phyloP scores from a whole-genome alignment of 2,888 invertebrate species.

The Shargacucullia verbasci region DNA sequence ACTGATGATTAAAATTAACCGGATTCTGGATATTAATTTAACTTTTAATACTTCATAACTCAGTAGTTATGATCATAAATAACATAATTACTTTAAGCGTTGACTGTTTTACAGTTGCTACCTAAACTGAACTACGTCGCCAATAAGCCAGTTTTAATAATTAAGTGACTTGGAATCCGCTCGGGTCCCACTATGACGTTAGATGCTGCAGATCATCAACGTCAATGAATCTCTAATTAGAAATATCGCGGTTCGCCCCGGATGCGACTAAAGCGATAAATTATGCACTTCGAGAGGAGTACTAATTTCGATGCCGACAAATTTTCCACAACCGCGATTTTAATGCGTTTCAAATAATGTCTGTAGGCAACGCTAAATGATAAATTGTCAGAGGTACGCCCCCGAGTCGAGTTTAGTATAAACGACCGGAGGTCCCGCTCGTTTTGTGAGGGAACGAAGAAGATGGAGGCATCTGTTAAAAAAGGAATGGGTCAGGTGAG shows the following conservation, averaged over 20 bases:
- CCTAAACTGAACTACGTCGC: conserved; percentile 2
- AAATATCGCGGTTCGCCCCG: conserved; percentile 77
- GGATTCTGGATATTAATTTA: conserved; percentile 42
- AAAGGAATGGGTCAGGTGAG: conserved; percentile 86
- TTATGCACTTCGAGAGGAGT: conserved; percentile 84
- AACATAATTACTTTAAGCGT: conserved; percentile 47
- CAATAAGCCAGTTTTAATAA: conserved; percentile 30
- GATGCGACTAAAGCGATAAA: conserved; percentile 85
- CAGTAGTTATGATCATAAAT: conserved; percentile 41
- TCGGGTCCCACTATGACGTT: conserved; percentile 25
- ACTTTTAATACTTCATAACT: conserved; percentile 33
- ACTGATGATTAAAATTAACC: conserved; percentile 41
- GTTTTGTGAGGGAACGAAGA: conserved; percentile 68
- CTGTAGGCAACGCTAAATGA: conserved; percentile 89
- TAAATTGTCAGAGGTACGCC: conserved; percentile 88
- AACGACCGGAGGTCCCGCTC: conserved; percentile 78
- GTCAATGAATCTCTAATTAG: conserved; percentile 84
- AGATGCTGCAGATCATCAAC: conserved; percentile 68
- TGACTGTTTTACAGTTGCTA: conserved; percentile 15
- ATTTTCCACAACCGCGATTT: conserved; percentile 88
- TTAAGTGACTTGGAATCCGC: conserved; percentile 16
- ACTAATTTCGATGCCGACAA: conserved; percentile 89
- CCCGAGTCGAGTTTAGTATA: conserved; percentile 81
- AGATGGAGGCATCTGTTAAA: conserved; percentile 83
- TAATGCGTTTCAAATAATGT: conserved; percentile 89